Evolutionary conservation across 1,140 invertebrate genomes (phyloP).

Genomic region (Elysia chlorotica): DNA sequence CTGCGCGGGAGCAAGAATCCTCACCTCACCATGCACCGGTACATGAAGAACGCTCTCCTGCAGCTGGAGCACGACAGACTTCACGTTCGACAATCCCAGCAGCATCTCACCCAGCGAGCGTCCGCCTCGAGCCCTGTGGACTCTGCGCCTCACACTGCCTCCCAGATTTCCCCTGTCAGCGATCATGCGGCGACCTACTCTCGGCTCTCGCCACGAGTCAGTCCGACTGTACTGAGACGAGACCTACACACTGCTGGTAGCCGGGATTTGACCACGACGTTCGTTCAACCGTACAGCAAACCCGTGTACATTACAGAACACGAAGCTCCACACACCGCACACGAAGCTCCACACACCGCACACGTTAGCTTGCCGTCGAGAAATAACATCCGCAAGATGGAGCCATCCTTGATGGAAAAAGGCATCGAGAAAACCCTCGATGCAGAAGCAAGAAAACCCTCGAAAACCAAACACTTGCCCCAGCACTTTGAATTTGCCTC

Average conservation of each 20-base stretch:
- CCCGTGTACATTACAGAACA: background rate
- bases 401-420: background rate
- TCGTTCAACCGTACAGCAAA: too few species aligned
- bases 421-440: background rate
- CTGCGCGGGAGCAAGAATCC: constrained; percentile 34
- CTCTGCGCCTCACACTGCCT: background rate
- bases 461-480: too few species aligned
- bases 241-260: too few species aligned
- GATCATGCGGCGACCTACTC: background rate
- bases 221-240: too few species aligned
- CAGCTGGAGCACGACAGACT: background rate
- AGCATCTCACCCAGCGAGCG: background rate
- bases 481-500: too few species aligned
- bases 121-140: background rate
- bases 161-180: background rate
- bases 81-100: background rate
- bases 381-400: background rate
- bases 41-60: constrained; percentile 22
- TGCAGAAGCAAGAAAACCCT: background rate
- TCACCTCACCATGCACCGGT: constrained; percentile 24
- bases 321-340: background rate
- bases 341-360: background rate
- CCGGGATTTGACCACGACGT: too few species aligned
- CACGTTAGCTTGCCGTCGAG: background rate
- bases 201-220: background rate